phyloP scores from a whole-genome alignment of 2,797 vertebrate species.

The Emys orbicularis region DNA sequence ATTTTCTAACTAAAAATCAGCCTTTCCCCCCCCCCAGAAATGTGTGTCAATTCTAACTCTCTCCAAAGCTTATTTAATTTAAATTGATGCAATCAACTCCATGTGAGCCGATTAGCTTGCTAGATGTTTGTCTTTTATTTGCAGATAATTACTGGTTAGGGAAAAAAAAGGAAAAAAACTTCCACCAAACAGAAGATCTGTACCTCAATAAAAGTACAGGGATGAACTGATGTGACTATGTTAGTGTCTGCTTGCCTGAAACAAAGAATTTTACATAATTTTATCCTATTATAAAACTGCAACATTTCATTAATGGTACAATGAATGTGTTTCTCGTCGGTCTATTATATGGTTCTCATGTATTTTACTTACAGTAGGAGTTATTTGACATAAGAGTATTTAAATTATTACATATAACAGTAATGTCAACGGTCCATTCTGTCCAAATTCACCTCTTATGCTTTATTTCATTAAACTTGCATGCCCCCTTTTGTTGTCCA shows the following conservation, averaged over 20 bases:
- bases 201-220: background rate
- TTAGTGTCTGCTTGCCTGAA: background rate
- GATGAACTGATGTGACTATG: background rate
- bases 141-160: constrained; percentile 12
- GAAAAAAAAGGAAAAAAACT: background rate
- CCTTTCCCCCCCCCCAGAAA: constrained; percentile 11
- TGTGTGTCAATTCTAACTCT: background rate
- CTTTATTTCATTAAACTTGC: background rate
- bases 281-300: background rate
- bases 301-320: background rate
- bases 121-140: constrained; percentile 5
- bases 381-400: background rate
- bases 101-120: constrained; percentile 4
- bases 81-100: background rate
- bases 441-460: background rate
- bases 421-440: background rate
- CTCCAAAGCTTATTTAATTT: background rate
- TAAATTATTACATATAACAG: background rate
- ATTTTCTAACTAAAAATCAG: constrained; percentile 18
- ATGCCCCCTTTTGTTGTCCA: background rate
- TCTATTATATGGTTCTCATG: background rate
- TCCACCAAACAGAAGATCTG: background rate
- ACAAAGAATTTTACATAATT: background rate
- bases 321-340: background rate
- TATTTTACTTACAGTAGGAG: background rate